Evolutionary conservation across 2,113 vertebrate species (phyloP).

Genomic region (Indicator maculatus): DNA sequence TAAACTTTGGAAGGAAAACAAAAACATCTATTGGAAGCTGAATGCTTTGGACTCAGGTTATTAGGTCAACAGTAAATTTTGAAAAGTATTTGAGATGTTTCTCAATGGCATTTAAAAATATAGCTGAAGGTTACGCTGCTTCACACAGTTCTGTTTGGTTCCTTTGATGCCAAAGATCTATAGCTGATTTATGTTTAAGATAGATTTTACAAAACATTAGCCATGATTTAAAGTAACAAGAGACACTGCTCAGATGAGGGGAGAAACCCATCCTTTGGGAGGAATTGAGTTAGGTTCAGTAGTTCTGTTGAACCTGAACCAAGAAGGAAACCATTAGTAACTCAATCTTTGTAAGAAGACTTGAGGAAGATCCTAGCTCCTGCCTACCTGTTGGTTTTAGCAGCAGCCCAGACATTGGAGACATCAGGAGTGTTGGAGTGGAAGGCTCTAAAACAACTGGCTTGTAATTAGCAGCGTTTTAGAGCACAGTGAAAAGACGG

Average conservation of each 20-base stretch:
- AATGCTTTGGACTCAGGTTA: slow-evolving; percentile 72
- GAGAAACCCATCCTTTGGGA: slow-evolving; percentile 60
- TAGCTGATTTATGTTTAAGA: slow-evolving; percentile 71
- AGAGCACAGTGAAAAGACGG: slow-evolving; percentile 43
- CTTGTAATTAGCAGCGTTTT: slow-evolving; percentile 54
- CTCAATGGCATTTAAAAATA: slow-evolving; percentile 75
- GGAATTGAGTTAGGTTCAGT: slow-evolving; percentile 71
- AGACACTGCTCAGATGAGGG: slow-evolving; percentile 59
- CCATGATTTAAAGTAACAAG: slow-evolving; percentile 75
- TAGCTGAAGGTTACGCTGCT: slow-evolving; percentile 66
- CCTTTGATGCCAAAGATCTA: slow-evolving; percentile 77
- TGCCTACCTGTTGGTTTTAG: slow-evolving; percentile 57
- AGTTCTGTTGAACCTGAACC: slow-evolving; percentile 71
- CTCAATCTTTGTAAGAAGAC: slow-evolving; percentile 47
- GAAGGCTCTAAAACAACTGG: not conserved
- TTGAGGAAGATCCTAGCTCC: slow-evolving; percentile 38
- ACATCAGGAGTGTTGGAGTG: slow-evolving; percentile 5
- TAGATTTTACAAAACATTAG: slow-evolving; percentile 70
- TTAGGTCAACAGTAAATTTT: slow-evolving; percentile 77
- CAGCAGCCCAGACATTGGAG: not conserved
- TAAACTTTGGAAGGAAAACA: slow-evolving; percentile 65
- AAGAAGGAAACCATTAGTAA: slow-evolving; percentile 69
- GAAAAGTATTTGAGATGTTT: slow-evolving; percentile 71
- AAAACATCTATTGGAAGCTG: slow-evolving; percentile 61
- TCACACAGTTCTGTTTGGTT: slow-evolving; percentile 60